Evolutionary conservation across 2,797 vertebrate species (phyloP), one percentile per base, ranked within the genome.

Genomic region (Chaetophractus vellerosus): DNA sequence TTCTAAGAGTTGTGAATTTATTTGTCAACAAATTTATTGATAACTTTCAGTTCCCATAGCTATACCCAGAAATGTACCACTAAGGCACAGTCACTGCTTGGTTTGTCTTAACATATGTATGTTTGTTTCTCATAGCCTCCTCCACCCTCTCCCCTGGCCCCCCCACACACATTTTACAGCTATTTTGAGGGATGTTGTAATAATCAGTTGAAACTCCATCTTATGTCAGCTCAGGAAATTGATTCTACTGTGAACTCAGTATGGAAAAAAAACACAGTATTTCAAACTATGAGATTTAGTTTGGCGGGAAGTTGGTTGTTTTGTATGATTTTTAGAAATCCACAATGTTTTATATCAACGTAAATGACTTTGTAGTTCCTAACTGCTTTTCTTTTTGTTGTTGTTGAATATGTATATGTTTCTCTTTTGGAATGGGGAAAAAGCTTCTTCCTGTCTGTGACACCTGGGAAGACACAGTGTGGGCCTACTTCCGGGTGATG

Each of bases 381-480:
- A 45, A 66, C 59, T 90, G 63, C 16, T 74, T 81, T 93, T 63
- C n/a, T 16, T 66, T 88, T 78, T n/a, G 64, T 31, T 90, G 50
- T 45, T 91, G n/a, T 61, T 96, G 26, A 82, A 33, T 85, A 0
- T 90, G 23, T 84, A 8, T 81, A 0, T 55, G 28, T 88, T 83
- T 94, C 48, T 95, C 15, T 57, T 95, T 88, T 69, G 75, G 14
- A 33, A 79, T 61, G 82, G 78, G 87, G 18, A 6, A 21, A 57
- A 97, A 99, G 99, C 98, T 99, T 71, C 98, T 99, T 96, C 99
- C 99, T 0, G 99, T 99, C 96, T 99, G 99, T 38, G 99, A 99
- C n/a, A 99, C 99, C 0, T 99, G 99, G 99, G 99, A 99, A 98
- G 99, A 99, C 97, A 99, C 98, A 0, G 99, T 99, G 21, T 99